Percentiles rank a stretch among this genome's conserved stretches.
These are phyloP conservation scores for Andrena flavipes DNA, from an alignment of 2,888 invertebrate species.

Conservation along the genomic window DNA sequence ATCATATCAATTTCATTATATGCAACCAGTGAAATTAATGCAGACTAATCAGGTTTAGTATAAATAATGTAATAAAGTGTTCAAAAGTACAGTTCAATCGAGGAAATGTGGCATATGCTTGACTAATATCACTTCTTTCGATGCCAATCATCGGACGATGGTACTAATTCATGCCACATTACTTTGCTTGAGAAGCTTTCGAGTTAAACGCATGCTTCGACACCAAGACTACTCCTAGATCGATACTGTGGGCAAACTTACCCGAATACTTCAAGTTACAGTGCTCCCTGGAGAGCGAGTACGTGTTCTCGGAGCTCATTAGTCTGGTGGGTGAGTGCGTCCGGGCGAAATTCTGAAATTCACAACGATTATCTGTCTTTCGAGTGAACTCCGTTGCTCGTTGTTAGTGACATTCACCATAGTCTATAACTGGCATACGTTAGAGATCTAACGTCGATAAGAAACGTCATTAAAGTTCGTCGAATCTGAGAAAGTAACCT, in stretches of 20 bases:
- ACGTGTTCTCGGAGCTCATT: conserved; percentile 84
- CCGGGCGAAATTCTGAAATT: conserved; percentile 83
- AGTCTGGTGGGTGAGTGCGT: conserved; percentile 84
- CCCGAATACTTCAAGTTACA: conserved; percentile 83
- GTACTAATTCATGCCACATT: neutral
- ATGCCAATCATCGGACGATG: neutral
- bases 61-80: neutral
- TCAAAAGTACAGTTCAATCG: neutral
- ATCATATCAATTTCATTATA: neutral
- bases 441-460: conserved; percentile 14
- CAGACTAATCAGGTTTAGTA: neutral
- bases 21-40: neutral
- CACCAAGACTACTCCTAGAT: neutral
- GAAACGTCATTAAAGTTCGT: neutral
- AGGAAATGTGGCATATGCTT: neutral
- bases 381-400: neutral
- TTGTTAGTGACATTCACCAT: neutral
- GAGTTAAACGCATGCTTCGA: conserved; percentile 23
- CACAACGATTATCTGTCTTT: conserved; percentile 55
- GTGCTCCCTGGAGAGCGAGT: conserved; percentile 83
- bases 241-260: conserved; percentile 68
- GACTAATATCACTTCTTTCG: neutral
- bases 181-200: neutral
- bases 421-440: conserved; percentile 12
- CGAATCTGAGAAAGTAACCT: conserved; percentile 8